These are phyloP conservation scores for Ceratitis capitata DNA, from an alignment of 1,140 invertebrate genomes.

Conservation along the genomic window DNA sequence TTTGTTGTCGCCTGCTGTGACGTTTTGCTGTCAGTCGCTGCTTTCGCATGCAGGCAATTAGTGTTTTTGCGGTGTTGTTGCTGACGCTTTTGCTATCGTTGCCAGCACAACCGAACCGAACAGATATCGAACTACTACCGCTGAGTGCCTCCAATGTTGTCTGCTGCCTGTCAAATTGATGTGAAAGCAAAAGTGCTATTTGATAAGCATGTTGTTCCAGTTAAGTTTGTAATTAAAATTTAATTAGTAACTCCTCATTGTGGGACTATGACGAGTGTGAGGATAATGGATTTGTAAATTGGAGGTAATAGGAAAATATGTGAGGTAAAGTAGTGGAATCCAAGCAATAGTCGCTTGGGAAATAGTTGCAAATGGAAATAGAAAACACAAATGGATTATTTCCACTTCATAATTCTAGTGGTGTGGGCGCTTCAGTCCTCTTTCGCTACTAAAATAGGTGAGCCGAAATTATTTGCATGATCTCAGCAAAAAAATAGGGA, in stretches of 20 bases:
- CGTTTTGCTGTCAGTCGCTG: slow-evolving; percentile 15
- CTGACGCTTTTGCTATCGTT: background rate
- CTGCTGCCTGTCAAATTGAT: background rate
- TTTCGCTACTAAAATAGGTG: no score
- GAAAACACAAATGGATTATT: no score
- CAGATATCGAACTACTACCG: background rate
- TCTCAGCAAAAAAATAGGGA: no score
- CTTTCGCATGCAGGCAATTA: slow-evolving; percentile 18
- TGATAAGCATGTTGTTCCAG: slow-evolving; percentile 3
- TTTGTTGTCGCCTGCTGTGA: slow-evolving; percentile 32
- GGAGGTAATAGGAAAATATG: background rate
- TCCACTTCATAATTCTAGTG: no score
- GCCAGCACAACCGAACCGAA: background rate
- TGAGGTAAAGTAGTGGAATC: background rate
- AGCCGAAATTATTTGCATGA: no score
- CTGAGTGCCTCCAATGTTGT: background rate
- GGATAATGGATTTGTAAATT: background rate
- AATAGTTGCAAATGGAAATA: no score
- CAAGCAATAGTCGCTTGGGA: no score
- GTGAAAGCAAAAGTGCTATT: slow-evolving; percentile 25
- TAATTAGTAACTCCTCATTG: background rate
- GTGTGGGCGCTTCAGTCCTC: no score
- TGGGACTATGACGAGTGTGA: background rate
- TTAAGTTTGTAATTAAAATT: slow-evolving; percentile 20
- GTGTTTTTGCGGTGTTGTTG: background rate